phyloP scores from a whole-genome alignment of 2,797 vertebrate species.

The Urosaurus nigricauda region DNA sequence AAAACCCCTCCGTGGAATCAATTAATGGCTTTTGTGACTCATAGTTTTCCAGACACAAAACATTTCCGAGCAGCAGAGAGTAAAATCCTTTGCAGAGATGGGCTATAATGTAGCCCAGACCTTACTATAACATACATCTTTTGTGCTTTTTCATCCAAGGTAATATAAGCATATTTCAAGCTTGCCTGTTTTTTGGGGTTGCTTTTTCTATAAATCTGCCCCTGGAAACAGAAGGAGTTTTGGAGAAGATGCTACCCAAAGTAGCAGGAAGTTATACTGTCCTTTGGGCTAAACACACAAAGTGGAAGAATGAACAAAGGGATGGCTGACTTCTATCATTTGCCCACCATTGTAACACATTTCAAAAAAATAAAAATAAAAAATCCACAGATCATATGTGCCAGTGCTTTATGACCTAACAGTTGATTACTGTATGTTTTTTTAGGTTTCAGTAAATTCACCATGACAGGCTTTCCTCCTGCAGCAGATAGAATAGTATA shows the following conservation, averaged over 20 bases:
- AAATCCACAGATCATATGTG: neutral
- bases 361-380: neutral
- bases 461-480: neutral
- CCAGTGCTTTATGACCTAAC: neutral
- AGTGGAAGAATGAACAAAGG: neutral
- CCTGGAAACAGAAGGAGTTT: neutral
- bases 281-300: neutral
- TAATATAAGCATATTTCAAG: neutral
- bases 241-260: neutral
- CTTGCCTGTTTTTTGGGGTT: neutral
- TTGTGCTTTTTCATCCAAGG: neutral
- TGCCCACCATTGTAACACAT: neutral
- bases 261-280: neutral
- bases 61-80: slow-evolving; percentile 66
- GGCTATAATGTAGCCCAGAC: slow-evolving; percentile 49
- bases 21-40: slow-evolving; percentile 73
- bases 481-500: neutral
- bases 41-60: slow-evolving; percentile 70
- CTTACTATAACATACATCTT: neutral
- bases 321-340: neutral
- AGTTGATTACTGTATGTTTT: too few relatives aligned
- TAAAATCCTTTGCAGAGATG: slow-evolving; percentile 53
- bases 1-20: slow-evolving; percentile 61
- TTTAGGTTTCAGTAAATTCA: neutral
- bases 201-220: neutral